phyloP scores from a whole-genome alignment of 2,113 vertebrate genomes.

The Trichechus manatus region DNA sequence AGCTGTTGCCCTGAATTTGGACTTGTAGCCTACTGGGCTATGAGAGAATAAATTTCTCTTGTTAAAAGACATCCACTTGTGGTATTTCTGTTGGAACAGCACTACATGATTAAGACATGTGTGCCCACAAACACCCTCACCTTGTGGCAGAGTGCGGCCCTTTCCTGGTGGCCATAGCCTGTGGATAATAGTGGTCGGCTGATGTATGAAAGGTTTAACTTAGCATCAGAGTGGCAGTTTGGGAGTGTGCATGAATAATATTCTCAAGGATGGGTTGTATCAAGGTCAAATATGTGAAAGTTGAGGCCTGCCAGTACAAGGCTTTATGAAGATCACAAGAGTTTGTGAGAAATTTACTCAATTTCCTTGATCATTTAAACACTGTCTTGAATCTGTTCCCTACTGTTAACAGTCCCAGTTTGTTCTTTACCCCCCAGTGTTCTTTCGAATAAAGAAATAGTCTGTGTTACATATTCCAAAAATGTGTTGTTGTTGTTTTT shows the following conservation, averaged over 20 bases:
- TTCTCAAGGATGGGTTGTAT: neutral
- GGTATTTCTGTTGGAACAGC: too few species aligned
- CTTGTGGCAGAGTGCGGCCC: neutral
- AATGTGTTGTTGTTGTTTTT: neutral
- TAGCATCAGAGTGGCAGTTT: neutral
- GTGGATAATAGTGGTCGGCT: neutral
- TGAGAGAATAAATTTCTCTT: too few species aligned
- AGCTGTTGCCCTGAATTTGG: too few species aligned
- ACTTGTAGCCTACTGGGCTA: too few species aligned
- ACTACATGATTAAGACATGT: too few species aligned
- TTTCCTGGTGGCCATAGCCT: neutral
- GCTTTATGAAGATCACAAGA: neutral
- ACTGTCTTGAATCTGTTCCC: neutral
- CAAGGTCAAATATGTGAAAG: neutral
- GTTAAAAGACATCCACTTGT: too few species aligned
- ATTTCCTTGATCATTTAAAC: neutral
- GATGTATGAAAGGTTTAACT: neutral
- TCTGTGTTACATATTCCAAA: conserved; percentile 16
- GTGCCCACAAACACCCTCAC: neutral
- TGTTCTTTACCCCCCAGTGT: neutral
- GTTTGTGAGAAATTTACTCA: neutral
- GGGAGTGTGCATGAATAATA: neutral
- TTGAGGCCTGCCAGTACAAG: neutral
- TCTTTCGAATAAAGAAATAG: neutral
- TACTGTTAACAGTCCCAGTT: neutral